Conservation (phyloP, 2,888 invertebrate genomes). For the Uloborus plumipes region DNA sequence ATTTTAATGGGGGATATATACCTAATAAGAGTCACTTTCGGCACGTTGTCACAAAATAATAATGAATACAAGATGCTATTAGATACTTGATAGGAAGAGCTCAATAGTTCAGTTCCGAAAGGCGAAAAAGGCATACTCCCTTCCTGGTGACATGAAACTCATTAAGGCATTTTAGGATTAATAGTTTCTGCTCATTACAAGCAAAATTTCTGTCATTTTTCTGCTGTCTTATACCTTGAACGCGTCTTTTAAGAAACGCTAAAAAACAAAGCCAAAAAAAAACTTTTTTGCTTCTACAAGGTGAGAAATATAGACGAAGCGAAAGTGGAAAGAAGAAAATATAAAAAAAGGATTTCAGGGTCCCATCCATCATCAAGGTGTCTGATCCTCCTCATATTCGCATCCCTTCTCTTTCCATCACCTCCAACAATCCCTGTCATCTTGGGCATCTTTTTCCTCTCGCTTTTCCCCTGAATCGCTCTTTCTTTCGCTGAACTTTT, state of each 20-base stretch:
- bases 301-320: conserved; percentile 57
- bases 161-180: too few relatives aligned
- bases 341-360: conserved; percentile 27
- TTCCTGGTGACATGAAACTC: too few relatives aligned
- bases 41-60: too few relatives aligned
- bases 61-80: too few relatives aligned
- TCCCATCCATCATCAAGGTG: conserved; percentile 58
- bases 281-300: conserved; percentile 36
- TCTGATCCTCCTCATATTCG: conserved; percentile 64
- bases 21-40: too few relatives aligned
- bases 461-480: conserved; percentile 3
- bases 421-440: conserved; percentile 63
- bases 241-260: conserved; percentile 26
- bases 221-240: conserved; percentile 11
- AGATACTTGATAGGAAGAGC: too few relatives aligned
- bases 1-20: too few relatives aligned
- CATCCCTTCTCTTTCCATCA: conserved; percentile 59
- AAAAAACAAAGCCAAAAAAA: conserved; percentile 28
- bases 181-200: too few relatives aligned
- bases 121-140: too few relatives aligned
- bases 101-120: too few relatives aligned
- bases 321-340: conserved; percentile 16
- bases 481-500: conserved; percentile 6
- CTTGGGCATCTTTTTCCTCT: conserved; percentile 43
- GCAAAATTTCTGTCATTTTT: background rate